Percentiles rank a stretch among this genome's conserved stretches.
These are phyloP conservation scores for Caranx ignobilis DNA, from an alignment of 2,113 vertebrate genomes.

Conservation along the genomic window DNA sequence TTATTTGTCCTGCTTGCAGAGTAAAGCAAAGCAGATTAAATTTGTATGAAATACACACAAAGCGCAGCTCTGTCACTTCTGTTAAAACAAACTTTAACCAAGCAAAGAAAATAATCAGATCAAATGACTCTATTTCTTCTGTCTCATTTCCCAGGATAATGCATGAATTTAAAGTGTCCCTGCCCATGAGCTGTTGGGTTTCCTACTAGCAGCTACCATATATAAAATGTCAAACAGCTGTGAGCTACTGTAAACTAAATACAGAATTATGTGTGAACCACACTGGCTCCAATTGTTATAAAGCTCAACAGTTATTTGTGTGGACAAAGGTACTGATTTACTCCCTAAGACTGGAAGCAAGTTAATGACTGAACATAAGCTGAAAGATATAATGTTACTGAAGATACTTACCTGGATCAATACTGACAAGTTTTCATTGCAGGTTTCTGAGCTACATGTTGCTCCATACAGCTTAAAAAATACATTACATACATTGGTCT, in stretches of 20 bases:
- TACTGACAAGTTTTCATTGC: background rate
- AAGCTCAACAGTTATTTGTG: constrained; percentile 21
- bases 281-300: background rate
- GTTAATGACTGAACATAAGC: background rate
- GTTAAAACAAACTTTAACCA: background rate
- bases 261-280: constrained; percentile 19
- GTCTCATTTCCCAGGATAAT: constrained; percentile 1
- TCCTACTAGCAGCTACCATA: background rate
- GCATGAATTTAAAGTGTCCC: background rate
- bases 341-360: background rate
- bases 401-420: constrained; percentile 7
- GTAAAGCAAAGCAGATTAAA: constrained; percentile 4
- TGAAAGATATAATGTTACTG: background rate
- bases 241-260: background rate
- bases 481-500: no score
- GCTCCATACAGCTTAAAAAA: no score
- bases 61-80: background rate
- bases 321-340: constrained; percentile 13
- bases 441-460: background rate
- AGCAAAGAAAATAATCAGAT: constrained; percentile 10
- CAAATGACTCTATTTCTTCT: background rate
- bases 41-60: constrained; percentile 13
- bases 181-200: background rate
- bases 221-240: background rate
- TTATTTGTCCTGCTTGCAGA: background rate